These are phyloP conservation scores for Automeris io DNA, from an alignment of 2,888 invertebrate genomes.

Conservation along the genomic window DNA sequence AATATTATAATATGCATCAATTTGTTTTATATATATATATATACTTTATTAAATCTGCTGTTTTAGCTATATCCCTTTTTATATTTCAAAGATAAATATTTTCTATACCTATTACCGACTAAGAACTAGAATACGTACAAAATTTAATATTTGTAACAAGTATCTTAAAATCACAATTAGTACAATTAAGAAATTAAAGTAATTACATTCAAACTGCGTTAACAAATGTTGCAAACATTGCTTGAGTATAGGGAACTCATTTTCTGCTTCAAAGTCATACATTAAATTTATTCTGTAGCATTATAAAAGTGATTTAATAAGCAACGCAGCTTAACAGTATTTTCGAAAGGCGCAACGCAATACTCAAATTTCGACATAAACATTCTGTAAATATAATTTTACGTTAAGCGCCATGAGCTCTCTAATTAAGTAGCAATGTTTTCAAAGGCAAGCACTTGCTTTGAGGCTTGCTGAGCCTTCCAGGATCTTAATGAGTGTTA, in stretches of 20 bases:
- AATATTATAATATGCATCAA: too few species aligned
- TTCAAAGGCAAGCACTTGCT: constrained; percentile 58
- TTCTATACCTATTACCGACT: too few species aligned
- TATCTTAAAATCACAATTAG: too few species aligned
- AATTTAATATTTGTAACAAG: too few species aligned
- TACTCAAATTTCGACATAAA: constrained; percentile 26
- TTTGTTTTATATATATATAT: too few species aligned
- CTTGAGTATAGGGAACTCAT: not conserved
- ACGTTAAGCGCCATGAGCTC: constrained; percentile 24
- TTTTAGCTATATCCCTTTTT: too few species aligned
- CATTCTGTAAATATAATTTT: constrained; percentile 24
- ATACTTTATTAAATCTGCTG: too few species aligned
- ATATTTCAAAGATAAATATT: too few species aligned
- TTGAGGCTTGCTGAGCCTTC: constrained; percentile 46
- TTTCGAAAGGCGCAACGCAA: constrained; percentile 2
- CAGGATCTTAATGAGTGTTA: constrained; percentile 66
- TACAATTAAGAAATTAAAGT: too few species aligned
- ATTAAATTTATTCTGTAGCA: not conserved
- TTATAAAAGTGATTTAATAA: constrained; percentile 7
- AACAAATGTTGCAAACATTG: not conserved
- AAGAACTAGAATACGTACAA: too few species aligned
- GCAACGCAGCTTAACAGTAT: constrained; percentile 6
- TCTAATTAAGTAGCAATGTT: constrained; percentile 57
- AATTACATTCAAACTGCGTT: not conserved
- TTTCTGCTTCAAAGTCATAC: not conserved